These are phyloP conservation scores for Automeris io DNA, from an alignment of 2,888 invertebrate genomes.

Conservation along the genomic window DNA sequence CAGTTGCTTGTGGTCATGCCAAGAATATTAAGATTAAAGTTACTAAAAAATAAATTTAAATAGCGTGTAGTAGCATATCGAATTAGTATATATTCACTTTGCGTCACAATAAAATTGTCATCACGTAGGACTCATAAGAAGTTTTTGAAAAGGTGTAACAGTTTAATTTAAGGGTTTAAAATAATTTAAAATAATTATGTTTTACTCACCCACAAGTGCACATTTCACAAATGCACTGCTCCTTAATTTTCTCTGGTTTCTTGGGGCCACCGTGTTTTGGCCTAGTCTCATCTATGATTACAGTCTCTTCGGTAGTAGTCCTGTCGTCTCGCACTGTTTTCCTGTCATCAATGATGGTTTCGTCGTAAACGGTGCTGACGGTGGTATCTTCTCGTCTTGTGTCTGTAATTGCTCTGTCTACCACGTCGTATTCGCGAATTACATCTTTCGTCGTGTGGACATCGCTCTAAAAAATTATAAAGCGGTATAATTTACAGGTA, in stretches of 20 bases:
- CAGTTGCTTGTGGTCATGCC: too few species aligned
- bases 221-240: conserved; percentile 92
- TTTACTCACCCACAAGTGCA: conserved; percentile 92
- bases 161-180: too few species aligned
- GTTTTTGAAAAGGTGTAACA: too few species aligned
- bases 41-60: too few species aligned
- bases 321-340: conserved; percentile 68
- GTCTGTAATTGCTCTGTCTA: conserved; percentile 70
- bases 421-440: conserved; percentile 66
- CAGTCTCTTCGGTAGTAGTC: conserved; percentile 50
- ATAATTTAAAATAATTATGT: not conserved
- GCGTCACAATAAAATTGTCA: too few species aligned
- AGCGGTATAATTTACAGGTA: too few species aligned
- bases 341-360: conserved; percentile 60
- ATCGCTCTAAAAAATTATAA: conserved; percentile 53
- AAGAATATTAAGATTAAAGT: too few species aligned
- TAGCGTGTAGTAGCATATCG: too few species aligned
- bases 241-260: conserved; percentile 76
- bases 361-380: conserved; percentile 67
- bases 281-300: conserved; percentile 56
- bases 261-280: conserved; percentile 59
- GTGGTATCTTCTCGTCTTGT: conserved; percentile 60
- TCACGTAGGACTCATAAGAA: too few species aligned
- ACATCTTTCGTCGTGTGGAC: conserved; percentile 69
- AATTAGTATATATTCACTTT: too few species aligned